Evolutionary conservation across 2,888 invertebrate species (phyloP).

Genomic region (Pharmacophagus antenor): DNA sequence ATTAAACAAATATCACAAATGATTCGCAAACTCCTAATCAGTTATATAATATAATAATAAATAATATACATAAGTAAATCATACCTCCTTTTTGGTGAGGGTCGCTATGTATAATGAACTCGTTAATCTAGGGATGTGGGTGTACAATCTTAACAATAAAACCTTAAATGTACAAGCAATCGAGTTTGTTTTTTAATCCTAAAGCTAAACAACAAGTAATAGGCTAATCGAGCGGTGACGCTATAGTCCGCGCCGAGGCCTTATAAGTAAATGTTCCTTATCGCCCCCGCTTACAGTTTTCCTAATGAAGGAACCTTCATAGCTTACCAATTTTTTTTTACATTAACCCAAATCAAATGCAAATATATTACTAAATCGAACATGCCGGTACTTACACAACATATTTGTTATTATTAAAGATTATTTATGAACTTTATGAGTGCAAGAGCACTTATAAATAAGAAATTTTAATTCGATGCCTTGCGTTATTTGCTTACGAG

Average conservation of each 20-base stretch:
- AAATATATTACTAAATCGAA: slow-evolving; percentile 11
- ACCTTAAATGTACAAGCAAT: slow-evolving; percentile 66
- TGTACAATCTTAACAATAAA: slow-evolving; percentile 59
- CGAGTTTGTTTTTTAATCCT: slow-evolving; percentile 55
- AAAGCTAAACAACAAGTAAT: slow-evolving; percentile 56
- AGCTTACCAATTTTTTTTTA: slow-evolving; percentile 56
- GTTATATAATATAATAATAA: slow-evolving; percentile 26
- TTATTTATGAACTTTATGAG: background rate
- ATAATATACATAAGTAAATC: no score
- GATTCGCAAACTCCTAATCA: background rate
- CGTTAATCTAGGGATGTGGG: slow-evolving; percentile 49
- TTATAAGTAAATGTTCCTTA: slow-evolving; percentile 73
- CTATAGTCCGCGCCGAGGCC: slow-evolving; percentile 55
- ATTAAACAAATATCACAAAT: background rate
- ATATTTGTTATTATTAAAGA: background rate
- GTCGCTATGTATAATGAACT: slow-evolving; percentile 33
- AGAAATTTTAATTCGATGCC: no score
- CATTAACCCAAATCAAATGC: slow-evolving; percentile 54
- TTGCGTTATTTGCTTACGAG: no score
- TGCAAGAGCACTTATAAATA: background rate
- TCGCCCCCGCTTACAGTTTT: slow-evolving; percentile 68
- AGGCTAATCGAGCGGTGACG: slow-evolving; percentile 71
- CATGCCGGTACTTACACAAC: background rate
- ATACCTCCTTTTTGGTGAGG: slow-evolving; percentile 31
- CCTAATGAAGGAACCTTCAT: slow-evolving; percentile 53